Base-by-base conservation (phyloP, 2,888 invertebrate species). In the Gortyna flavago region DNA sequence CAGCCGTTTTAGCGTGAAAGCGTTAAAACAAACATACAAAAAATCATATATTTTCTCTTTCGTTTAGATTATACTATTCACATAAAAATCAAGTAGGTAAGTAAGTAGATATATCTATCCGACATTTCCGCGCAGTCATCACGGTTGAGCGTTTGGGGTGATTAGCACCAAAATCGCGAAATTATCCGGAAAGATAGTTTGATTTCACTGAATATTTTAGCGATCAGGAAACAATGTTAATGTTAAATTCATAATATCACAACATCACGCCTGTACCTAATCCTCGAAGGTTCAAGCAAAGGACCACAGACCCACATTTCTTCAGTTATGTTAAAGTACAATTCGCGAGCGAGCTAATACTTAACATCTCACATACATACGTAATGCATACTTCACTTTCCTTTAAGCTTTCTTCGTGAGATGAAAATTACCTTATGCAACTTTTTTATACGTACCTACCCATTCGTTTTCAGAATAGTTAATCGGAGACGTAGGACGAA, bases 311-410 rank as follows among this genome's bases (percentile, higher is more conserved):
- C 7, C 13, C 8, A 9, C 5, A n/a, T 65, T n/a, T 16, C n/a
- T 1, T 8, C n/a, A n/a, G 38, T 38, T 16, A 41, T 41, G 41
- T 41, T n/a, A n/a, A n/a, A n/a, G n/a, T 70, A 80, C 76, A 79
- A 79, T 83, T 69, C 72, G 67, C 72, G 32, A 84, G 69, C 75
- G 77, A 77, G 80, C 66, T 44, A 83, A 76, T 72, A 68, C 79
- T 75, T 77, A 70, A 75, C 73, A 62, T 57, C 41, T 74, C 32
- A 68, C 72, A 57, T 67, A 66, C 67, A 73, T 79, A 75, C 35
- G 70, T 71, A 64, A 79, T 75, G 51, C 62, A 61, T 59, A 61
- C 77, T 85, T 84, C 54, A 84, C 74, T 75, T 69, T 77, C 29
- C 62, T 84, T 80, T 72, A 74, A 66, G 44, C 54, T 73, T 71